Evolutionary conservation across 2,797 vertebrate genomes (phyloP), one percentile per base, ranked within the genome.

Genomic region (Nyctibius grandis): DNA sequence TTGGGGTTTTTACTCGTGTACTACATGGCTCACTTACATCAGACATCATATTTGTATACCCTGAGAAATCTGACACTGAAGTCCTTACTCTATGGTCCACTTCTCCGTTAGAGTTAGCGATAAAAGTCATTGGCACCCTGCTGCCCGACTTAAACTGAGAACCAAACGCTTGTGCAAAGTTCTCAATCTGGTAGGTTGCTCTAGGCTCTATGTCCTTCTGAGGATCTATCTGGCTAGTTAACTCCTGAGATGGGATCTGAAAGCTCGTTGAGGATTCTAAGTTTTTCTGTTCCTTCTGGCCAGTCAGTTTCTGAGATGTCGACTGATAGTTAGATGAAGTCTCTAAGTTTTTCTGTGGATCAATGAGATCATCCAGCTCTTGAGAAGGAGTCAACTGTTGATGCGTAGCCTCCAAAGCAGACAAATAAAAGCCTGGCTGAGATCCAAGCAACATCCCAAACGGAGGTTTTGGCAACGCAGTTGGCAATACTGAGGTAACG

Each of bases 1-100:
- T 99, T 92, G 98, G 99, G 97, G 99, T 99, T 99, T 99, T 99
- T 97, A 99, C 99, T 99, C 99, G 98, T 98, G 99, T 99, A 98
- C 99, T 99, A 98, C 98, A 99, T 98, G 99, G 99, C 99, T 99
- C 99, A 95, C 98, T 98, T 95, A 99, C 99, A 97, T 99, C 99
- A 98, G 99, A 99, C 99, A 99, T 99, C 99, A 99, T 99, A 98
- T 99, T 99, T 98, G 99, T 98, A 99, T 99, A 99, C 99, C 99
- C 99, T 99, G 99, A 99, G 99, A 99, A 99, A 99, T 99, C 99
- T 98, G 99, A 99, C 98, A 99, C 98, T 93, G 99, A 98, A 99
- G 99, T 99, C 98, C 99, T 98, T 98, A 99, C 99, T 98, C 99
- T 98, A 97, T 99, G 99, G 98, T 99, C 99, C 78, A 99, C 99